Evolutionary conservation across 2,113 vertebrate genomes (phyloP).

Genomic region (Scomber japonicus): DNA sequence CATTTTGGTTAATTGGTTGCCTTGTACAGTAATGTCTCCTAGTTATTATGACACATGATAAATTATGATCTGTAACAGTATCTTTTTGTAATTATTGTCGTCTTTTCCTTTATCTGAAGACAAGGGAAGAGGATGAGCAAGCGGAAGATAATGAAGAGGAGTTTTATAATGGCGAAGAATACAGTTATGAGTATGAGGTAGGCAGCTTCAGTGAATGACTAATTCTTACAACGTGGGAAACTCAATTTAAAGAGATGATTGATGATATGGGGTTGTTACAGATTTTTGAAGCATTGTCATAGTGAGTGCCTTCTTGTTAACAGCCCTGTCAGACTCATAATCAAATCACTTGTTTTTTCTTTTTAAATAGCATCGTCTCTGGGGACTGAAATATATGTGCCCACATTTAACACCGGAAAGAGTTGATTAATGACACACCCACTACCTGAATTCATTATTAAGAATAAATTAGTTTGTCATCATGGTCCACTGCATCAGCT

Average conservation of each 20-base stretch:
- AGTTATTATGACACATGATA: slow-evolving; percentile 16
- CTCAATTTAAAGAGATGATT: slow-evolving; percentile 28
- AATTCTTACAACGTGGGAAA: slow-evolving; percentile 42
- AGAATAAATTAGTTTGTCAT: slow-evolving; percentile 50
- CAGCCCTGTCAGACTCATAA: slow-evolving; percentile 51
- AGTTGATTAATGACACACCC: slow-evolving; percentile 74
- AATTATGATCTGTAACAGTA: neutral
- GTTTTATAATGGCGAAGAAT: slow-evolving; percentile 65
- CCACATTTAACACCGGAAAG: slow-evolving; percentile 44
- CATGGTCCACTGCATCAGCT: slow-evolving; percentile 27
- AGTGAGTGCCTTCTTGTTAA: slow-evolving; percentile 47
- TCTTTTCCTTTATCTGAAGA: slow-evolving; percentile 49
- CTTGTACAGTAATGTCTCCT: slow-evolving; percentile 22
- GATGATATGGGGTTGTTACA: slow-evolving; percentile 43
- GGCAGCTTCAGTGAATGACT: slow-evolving; percentile 46
- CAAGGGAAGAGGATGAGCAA: slow-evolving; percentile 33
- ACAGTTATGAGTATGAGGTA: slow-evolving; percentile 81
- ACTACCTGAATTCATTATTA: slow-evolving; percentile 63
- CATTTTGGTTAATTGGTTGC: slow-evolving; percentile 21
- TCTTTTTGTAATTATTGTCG: slow-evolving; percentile 19
- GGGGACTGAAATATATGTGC: slow-evolving; percentile 36
- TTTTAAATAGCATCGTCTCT: neutral
- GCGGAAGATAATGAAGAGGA: slow-evolving; percentile 60
- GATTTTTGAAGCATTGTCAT: slow-evolving; percentile 21
- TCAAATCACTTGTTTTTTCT: neutral